Evolutionary conservation across 2,888 invertebrate genomes (phyloP), one percentile per base, ranked within the genome.

Genomic region (Ochlodes sylvanus): DNA sequence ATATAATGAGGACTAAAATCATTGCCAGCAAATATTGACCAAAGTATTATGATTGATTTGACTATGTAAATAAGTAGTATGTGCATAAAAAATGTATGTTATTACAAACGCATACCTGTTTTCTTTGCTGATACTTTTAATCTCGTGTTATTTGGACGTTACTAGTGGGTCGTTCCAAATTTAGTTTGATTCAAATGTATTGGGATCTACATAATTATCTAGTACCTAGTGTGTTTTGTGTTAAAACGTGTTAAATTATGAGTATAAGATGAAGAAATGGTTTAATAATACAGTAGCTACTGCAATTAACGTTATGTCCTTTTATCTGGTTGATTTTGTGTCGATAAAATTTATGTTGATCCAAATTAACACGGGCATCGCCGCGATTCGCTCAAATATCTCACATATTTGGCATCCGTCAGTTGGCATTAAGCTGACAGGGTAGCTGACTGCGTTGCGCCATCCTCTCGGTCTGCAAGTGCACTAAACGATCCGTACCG

Each of bases 391-490:
- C 21, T 62, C 14, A 62, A 56, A 68, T 56, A 63, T 38, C 62
- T 62, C 71, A 75, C 75, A 68, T 73, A 79, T 79, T 87, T 88
- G 88, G 87, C 89, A 86, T 74, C 75, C 71, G 70, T 69, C 64
- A 70, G 73, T 80, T 88, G 89, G 88, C 89, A 89, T 69, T 70
- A 32, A 68, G 76, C 54, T 79, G 81, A 77, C 78, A 78, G 79
- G 77, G 78, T 56, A 10, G 10, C 57, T 52, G 77, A 77, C 73
- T 70, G 55, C 21, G 71, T 82, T 83, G 80, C 84, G 77, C 77
- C 81, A 82, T 72, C 73, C 74, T 75, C 77, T 77, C 75, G 70
- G 70, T 56, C 56, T 69, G 66, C 71, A 70, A 69, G 71, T 70
- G 64, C 74, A 72, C 60, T 62, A 66, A 74, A 72, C 72, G 67